phyloP scores from a whole-genome alignment of 2,797 vertebrate species.

The Orestias chungarensis region DNA sequence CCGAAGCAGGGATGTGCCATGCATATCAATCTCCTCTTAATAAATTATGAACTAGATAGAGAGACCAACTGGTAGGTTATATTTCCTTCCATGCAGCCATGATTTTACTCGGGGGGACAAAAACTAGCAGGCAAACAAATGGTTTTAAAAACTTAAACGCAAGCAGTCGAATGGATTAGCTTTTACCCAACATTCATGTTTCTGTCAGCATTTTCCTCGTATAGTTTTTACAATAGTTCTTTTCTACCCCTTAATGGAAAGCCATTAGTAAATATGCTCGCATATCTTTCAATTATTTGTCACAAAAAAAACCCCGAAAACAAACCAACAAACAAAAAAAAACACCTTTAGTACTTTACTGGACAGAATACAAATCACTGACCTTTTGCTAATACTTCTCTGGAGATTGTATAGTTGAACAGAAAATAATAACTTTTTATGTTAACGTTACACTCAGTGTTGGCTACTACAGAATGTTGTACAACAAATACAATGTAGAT shows the following conservation, averaged over 20 bases:
- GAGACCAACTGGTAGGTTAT: conserved; percentile 33
- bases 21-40: conserved; percentile 61
- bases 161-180: neutral
- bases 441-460: too few species aligned
- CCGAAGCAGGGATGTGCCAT: conserved; percentile 28
- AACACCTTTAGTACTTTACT: neutral
- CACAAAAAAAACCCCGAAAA: neutral
- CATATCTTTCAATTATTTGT: neutral
- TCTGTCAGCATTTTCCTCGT: neutral
- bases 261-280: neutral
- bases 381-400: neutral
- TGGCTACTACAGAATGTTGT: neutral
- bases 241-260: neutral
- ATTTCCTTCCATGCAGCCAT: conserved; percentile 14
- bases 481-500: neutral
- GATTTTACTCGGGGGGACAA: conserved; percentile 12
- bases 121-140: neutral
- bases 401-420: neutral
- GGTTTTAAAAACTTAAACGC: neutral
- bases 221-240: neutral
- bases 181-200: neutral
- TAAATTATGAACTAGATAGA: conserved; percentile 66
- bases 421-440: neutral
- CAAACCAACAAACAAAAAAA: too few species aligned
- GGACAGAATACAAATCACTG: neutral